Evolutionary conservation across 2,797 vertebrate species (phyloP), one percentile per base, ranked within the genome.

Genomic region (Melanotaenia pygmaea): DNA sequence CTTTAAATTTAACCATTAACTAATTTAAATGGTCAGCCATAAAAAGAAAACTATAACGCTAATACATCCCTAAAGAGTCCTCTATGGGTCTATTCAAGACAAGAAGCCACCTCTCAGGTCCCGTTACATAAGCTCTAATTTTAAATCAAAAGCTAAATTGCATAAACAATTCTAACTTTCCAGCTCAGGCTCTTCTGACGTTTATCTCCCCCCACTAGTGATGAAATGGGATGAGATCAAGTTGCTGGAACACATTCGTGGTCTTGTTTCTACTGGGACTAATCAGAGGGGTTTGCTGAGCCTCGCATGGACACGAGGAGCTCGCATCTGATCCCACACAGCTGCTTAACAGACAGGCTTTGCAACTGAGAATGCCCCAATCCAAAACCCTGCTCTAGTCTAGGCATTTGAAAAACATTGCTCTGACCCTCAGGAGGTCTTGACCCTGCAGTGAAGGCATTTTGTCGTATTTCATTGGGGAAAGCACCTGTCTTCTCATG

Each of bases 251-350:
- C 91, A 88, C 87, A 77, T 72, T 86, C 66, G 80, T 34, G 70
- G 87, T 92, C 89, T 86, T 77, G 82, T 79, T 89, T 90, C 85
- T 88, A 70, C 88, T 92, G 90, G 89, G 89, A 88, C 89, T 90
- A 90, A 89, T 93, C 82, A 87, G 61, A 70, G 76, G 87, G 85
- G 82, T 86, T 91, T 89, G 87, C 83, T 84, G 88, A 84, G 87
- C 81, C 81, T 89, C 72, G 30, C 76, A 82, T 86, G 87, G 85
- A 89, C 86, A 88, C 74, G 81, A 81, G 50, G 83, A 80, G 73
- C 84, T 86, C 59, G 78, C 82, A 87, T 88, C 87, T 92, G 91
- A 93, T 91, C 88, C 89, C 80, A 72, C 89, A 90, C 93, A 93
- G 92, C 93, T 93, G 93, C 90, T 89, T 22, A 45, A 71, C 87